These are phyloP conservation scores for Syngnathus acus DNA, from an alignment of 2,797 vertebrate species.

Conservation along the genomic window DNA sequence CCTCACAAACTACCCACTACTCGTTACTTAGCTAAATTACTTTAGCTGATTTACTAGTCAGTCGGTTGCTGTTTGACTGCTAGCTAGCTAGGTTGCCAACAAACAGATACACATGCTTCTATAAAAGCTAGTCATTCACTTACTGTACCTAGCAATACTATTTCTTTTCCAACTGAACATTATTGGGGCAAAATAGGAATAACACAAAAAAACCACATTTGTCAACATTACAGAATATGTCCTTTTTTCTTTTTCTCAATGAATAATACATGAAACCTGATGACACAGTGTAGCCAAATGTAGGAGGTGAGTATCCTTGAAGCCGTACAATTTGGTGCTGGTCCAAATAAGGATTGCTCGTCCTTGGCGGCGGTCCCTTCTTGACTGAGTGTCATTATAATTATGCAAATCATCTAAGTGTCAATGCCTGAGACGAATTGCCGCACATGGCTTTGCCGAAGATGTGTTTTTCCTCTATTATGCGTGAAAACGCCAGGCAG, in stretches of 20 bases:
- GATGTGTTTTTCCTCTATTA: conserved; percentile 13
- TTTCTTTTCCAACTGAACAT: neutral
- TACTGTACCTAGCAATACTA: neutral
- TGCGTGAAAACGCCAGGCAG: conserved; percentile 37
- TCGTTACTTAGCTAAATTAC: neutral
- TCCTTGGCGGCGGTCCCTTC: conserved; percentile 1
- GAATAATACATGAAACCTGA: conserved; percentile 3
- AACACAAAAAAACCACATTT: neutral
- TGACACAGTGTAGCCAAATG: neutral
- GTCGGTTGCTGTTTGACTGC: neutral
- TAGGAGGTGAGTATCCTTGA: neutral
- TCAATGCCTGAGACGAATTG: conserved; percentile 4
- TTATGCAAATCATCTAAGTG: conserved; percentile 4
- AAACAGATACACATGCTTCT: neutral
- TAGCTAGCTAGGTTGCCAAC: neutral
- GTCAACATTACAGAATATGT: neutral
- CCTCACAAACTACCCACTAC: no score
- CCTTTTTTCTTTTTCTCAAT: neutral
- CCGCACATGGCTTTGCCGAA: conserved; percentile 2
- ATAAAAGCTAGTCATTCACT: no score
- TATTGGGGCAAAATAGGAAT: neutral
- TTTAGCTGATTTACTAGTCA: neutral
- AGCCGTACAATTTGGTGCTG: neutral
- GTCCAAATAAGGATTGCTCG: neutral
- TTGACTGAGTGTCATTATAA: neutral